Percentiles rank a stretch among this genome's conserved stretches.
Evolutionary conservation across 2,113 vertebrate genomes (phyloP).

Genomic region (Tetraodon nigroviridis): DNA sequence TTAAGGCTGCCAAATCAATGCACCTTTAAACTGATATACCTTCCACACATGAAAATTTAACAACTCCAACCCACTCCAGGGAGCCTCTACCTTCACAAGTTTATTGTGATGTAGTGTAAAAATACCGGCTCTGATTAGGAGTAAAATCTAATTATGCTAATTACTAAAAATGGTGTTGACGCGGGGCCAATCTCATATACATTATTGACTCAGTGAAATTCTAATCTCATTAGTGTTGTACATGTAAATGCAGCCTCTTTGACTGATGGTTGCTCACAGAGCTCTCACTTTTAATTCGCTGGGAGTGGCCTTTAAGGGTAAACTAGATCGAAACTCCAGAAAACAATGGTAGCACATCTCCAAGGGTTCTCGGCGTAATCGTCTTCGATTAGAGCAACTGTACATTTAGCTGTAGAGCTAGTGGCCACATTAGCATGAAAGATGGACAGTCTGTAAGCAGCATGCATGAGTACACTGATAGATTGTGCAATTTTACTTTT

Average conservation of each 20-base stretch:
- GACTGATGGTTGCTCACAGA: neutral
- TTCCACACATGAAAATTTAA: no score
- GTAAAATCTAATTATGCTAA: neutral
- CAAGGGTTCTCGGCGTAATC: no score
- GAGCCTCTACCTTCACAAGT: no score
- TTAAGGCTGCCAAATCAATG: no score
- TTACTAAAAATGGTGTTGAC: constrained; percentile 9
- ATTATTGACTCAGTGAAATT: constrained; percentile 21
- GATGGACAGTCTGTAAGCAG: no score
- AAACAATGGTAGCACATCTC: neutral
- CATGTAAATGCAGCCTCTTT: neutral
- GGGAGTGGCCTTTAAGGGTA: neutral
- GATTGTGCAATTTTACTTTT: no score
- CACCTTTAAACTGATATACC: no score
- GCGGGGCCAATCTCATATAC: constrained; percentile 1
- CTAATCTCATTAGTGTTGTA: constrained; percentile 15
- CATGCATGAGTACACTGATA: no score
- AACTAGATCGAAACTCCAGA: neutral
- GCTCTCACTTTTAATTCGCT: neutral
- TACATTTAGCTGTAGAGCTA: no score
- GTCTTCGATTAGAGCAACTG: no score
- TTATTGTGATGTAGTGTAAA: neutral
- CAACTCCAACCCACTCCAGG: no score
- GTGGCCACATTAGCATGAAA: no score
- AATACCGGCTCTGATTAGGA: constrained; percentile 3